Evolutionary conservation across 2,113 vertebrate genomes (phyloP), one percentile per base, ranked within the genome.

Genomic region (Cyphomyrus plagiostoma): DNA sequence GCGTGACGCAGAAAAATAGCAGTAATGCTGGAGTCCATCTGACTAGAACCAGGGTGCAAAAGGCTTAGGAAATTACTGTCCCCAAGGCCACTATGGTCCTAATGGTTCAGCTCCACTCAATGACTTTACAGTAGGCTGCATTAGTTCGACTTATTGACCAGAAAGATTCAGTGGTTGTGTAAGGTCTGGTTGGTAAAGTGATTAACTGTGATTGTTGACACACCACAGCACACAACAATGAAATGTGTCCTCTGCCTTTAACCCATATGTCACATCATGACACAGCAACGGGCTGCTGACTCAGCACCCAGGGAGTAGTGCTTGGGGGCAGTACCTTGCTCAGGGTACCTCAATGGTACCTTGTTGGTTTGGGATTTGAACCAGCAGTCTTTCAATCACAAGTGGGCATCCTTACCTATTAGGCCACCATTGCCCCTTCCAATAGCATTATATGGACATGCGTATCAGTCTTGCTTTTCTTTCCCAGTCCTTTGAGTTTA

Each of bases 11-110:
- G 48, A 52, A 50, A 15, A 1, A 1, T 30, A 30, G n/a, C 86
- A 50, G 50, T 13, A 15, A n/a, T 42, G 87, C 53, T 45, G 15
- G 21, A 30, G 42, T 45, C 56, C 35, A 35, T 21, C 52, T 21
- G 53, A n/a, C 19, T 48, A 26, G 21, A 42, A 62, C 26, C 21
- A 45, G 5, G 45, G 23, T n/a, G 6, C 89, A 90, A 30, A 50
- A 8, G 48, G 35, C 46, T 77, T 50, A 77, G 35, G 89, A 90
- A 80, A 90, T 15, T 52, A 45, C 21, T n/a, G 58, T 39, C 46
- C n/a, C 66, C 26, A 49, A 80, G 26, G 26, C 85, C 66, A 52
- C 91, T 92, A 91, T 35, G 4, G 30, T 77, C 70, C 30, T 39
- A 17, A 77, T 39, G 15, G 92, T 92, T 35, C 11, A 87, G 30